Conservation (phyloP, 2,113 vertebrate genomes). For the Tragelaphus buxtoni region DNA sequence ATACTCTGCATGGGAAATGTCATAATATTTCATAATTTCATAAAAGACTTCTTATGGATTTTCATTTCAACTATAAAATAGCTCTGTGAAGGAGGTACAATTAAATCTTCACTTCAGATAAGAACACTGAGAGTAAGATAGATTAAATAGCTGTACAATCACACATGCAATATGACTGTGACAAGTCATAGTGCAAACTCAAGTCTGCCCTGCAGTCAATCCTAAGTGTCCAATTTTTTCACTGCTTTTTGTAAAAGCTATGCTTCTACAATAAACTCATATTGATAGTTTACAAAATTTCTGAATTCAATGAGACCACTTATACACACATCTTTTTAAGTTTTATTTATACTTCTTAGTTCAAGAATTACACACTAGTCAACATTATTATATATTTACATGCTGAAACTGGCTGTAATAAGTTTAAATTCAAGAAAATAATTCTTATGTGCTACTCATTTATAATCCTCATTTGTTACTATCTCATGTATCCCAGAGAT, state of each 20-base stretch:
- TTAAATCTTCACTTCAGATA: background rate
- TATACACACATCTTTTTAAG: slow-evolving; percentile 74
- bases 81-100: background rate
- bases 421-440: slow-evolving; percentile 91
- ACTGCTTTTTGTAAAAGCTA: background rate
- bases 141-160: background rate
- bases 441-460: slow-evolving; percentile 89
- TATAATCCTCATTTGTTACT: slow-evolving; percentile 84
- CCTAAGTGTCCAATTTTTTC: background rate
- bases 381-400: slow-evolving; percentile 92
- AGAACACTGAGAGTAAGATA: background rate
- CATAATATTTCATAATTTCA: background rate
- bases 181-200: background rate
- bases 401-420: slow-evolving; percentile 90
- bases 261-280: background rate
- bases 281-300: background rate
- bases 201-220: background rate
- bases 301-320: slow-evolving; percentile 70
- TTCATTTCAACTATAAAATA: background rate
- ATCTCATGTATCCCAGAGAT: slow-evolving; percentile 86
- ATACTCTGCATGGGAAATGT: background rate
- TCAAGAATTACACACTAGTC: slow-evolving; percentile 91
- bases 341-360: slow-evolving; percentile 90
- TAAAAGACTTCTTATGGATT: background rate
- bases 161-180: background rate